Evolutionary conservation across 2,797 vertebrate species (phyloP), one percentile per base, ranked within the genome.

Genomic region (Vireo griseus): DNA sequence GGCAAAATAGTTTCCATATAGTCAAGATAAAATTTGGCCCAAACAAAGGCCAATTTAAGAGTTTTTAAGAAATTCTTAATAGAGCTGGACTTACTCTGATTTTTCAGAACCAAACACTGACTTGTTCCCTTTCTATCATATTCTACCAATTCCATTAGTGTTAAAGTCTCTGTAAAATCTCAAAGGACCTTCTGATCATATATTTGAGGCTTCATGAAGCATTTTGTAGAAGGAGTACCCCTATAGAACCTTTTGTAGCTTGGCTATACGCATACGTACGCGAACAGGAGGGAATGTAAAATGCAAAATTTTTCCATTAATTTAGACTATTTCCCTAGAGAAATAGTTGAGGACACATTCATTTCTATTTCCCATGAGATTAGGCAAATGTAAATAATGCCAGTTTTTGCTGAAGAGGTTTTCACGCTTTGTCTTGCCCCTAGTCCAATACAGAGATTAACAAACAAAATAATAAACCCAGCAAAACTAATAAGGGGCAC

Each of bases 301-400:
- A 92, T 57, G 39, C 26, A 90, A 71, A 75, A 58, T 75, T 88
- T 78, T 84, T 9, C 44, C 19, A 81, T 48, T 92, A 79, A 90
- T 94, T 93, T 90, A 63, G 47, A 74, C 13, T 66, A 16, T 67
- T 94, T 93, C 74, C 63, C 83, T 50, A 63, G 48, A 77, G 84
- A 88, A 85, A 76, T 66, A 35, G n/a, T 12, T 33, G 42, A 93
- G n/a, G 78, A 95, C 59, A 57, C 29, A 84, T 67, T 63, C 2
- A 79, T 87, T 93, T 88, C 71, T 71, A 76, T 66, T 76, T 88
- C 76, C 48, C 65, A 26, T 63, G 80, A 72, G 80, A 78, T 87
- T 63, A 90, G 16, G 33, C 26, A 93, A 88, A 90, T 79, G 67
- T 93, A 95, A 96, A 90, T 88, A 95, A 95, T 54, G 59, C 22